phyloP scores from a whole-genome alignment of 2,888 invertebrate genomes.

The Coenonympha arcania region DNA sequence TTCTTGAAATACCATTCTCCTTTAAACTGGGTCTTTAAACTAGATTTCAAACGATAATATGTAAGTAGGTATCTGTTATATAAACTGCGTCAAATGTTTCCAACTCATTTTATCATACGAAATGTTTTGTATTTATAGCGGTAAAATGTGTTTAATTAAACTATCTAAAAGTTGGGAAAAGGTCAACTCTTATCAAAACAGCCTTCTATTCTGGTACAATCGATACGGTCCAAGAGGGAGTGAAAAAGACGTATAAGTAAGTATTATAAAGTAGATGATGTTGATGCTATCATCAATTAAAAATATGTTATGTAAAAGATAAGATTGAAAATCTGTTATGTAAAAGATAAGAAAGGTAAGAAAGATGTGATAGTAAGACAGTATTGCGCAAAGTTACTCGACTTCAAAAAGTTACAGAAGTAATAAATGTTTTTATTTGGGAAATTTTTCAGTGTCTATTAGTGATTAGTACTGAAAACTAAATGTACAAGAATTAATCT shows the following conservation, averaged over 20 bases:
- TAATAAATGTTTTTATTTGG: too few species aligned
- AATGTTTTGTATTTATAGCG: conserved; percentile 9
- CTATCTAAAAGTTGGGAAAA: background rate
- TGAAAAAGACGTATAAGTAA: background rate
- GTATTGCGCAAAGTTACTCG: too few species aligned
- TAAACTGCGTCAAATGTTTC: conserved; percentile 13
- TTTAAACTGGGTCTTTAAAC: background rate
- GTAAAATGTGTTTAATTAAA: background rate
- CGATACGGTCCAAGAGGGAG: background rate
- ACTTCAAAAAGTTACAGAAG: too few species aligned
- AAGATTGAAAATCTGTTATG: too few species aligned
- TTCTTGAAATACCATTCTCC: conserved; percentile 32
- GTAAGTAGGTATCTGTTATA: background rate
- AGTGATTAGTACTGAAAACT: too few species aligned
- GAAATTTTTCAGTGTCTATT: too few species aligned
- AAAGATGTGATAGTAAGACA: too few species aligned
- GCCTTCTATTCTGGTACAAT: background rate
- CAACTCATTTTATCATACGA: conserved; percentile 8
- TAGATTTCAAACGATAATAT: background rate
- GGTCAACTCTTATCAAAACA: conserved; percentile 3
- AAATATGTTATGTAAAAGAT: too few species aligned
- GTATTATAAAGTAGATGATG: background rate
- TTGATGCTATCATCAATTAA: too few species aligned
- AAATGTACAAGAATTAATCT: too few species aligned
- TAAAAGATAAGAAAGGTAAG: too few species aligned